phyloP scores from a whole-genome alignment of 2,888 invertebrate genomes.

The Philereme transversata region DNA sequence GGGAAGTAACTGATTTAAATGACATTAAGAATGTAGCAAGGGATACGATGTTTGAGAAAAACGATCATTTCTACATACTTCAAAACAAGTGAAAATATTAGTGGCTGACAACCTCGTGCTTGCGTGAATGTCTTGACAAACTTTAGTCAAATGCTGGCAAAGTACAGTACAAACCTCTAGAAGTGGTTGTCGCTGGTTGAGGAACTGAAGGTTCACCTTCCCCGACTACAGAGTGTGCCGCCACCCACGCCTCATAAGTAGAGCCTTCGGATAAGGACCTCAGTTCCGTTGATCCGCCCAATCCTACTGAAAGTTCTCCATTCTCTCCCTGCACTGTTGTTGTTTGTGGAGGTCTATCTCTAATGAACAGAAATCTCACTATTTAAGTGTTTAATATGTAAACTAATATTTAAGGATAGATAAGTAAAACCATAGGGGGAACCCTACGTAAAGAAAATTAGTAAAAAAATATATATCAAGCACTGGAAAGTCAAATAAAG shows the following conservation, averaged over 20 bases:
- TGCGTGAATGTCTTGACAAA: too few relatives aligned
- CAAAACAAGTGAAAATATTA: too few relatives aligned
- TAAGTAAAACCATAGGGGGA: too few relatives aligned
- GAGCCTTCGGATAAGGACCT: conserved; percentile 88
- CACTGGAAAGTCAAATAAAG: too few relatives aligned
- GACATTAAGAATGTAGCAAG: too few relatives aligned
- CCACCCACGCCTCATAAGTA: conserved; percentile 94
- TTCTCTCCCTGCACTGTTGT: conserved; percentile 75
- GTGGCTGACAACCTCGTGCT: too few relatives aligned
- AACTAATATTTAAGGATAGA: too few relatives aligned
- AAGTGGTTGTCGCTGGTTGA: conserved; percentile 89
- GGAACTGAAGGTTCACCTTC: conserved; percentile 91
- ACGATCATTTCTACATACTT: too few relatives aligned
- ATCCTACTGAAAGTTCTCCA: conserved; percentile 64
- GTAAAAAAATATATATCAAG: too few relatives aligned
- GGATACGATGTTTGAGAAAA: too few relatives aligned
- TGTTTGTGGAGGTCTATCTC: conserved; percentile 76
- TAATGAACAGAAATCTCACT: conserved; percentile 31
- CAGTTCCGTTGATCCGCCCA: conserved; percentile 85
- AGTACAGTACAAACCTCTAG: conserved; percentile 81
- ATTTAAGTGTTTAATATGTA: not conserved
- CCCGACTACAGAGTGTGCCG: conserved; percentile 91
- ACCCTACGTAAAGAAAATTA: too few relatives aligned
- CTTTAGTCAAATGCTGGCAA: not conserved
- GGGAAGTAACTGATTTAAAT: too few relatives aligned